A percentile compares a stretch with the other conserved stretches of the same genome.
Evolutionary conservation across 2,888 invertebrate species (phyloP).

Genomic region (Aricia artaxerxes): DNA sequence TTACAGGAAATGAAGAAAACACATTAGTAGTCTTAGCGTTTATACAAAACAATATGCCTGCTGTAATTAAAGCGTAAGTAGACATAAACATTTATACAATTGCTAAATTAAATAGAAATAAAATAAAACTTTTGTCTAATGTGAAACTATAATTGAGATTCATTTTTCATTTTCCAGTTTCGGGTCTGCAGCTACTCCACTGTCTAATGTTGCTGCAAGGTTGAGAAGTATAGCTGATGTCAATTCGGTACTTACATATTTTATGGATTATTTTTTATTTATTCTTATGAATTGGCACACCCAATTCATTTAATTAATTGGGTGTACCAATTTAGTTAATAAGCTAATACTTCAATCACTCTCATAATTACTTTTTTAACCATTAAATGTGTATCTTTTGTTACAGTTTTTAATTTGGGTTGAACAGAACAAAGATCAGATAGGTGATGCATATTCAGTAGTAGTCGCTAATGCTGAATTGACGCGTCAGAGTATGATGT

Average conservation of each 20-base stretch:
- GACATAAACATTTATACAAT: too few relatives aligned
- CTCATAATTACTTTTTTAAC: neutral
- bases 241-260: conserved; percentile 47
- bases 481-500: conserved; percentile 51
- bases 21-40: conserved; percentile 77
- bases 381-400: conserved; percentile 19
- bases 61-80: conserved; percentile 61
- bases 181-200: conserved; percentile 49
- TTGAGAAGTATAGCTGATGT: conserved; percentile 54
- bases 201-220: conserved; percentile 60
- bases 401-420: conserved; percentile 66
- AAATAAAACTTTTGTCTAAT: too few relatives aligned
- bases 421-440: conserved; percentile 40
- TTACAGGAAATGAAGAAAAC: conserved; percentile 78
- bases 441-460: conserved; percentile 47
- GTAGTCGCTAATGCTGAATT: conserved; percentile 48
- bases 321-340: neutral
- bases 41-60: conserved; percentile 58
- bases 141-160: neutral
- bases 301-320: too few relatives aligned
- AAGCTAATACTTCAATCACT: too few relatives aligned
- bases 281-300: neutral
- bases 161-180: conserved; percentile 52
- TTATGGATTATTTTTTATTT: neutral
- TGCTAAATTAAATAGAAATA: too few relatives aligned